phyloP scores from a whole-genome alignment of 2,888 invertebrate species.

The Stenoptilia bipunctidactyla region DNA sequence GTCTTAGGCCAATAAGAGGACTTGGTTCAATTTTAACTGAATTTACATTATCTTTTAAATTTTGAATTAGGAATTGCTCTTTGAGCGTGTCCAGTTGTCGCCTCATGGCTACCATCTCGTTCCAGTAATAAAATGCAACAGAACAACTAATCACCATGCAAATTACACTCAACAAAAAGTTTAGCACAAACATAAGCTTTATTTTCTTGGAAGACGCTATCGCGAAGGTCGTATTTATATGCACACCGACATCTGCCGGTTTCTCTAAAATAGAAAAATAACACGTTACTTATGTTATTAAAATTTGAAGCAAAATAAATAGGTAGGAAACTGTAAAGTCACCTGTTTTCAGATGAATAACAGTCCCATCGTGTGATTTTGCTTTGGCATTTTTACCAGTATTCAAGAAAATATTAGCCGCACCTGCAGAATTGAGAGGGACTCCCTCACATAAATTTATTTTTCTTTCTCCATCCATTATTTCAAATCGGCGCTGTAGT shows the following conservation, averaged over 20 bases:
- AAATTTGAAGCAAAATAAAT: constrained; percentile 3
- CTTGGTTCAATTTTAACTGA: constrained; percentile 33
- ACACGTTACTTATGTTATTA: constrained; percentile 16
- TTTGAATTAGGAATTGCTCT: constrained; percentile 42
- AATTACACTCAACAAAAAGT: constrained; percentile 50
- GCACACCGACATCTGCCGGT: constrained; percentile 54
- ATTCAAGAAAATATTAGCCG: constrained; percentile 58
- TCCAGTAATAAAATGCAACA: constrained; percentile 57
- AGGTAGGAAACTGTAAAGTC: constrained; percentile 17
- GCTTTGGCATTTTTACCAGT: constrained; percentile 47
- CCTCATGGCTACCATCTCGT: constrained; percentile 48
- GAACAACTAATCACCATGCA: constrained; percentile 51
- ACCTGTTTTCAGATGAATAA: constrained; percentile 62
- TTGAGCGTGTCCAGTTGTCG: constrained; percentile 45
- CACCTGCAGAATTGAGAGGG: constrained; percentile 51
- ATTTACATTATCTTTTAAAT: constrained; percentile 15
- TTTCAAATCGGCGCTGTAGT: constrained; percentile 21
- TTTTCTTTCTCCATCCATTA: constrained; percentile 54
- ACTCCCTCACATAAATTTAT: constrained; percentile 51
- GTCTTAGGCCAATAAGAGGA: constrained; percentile 29
- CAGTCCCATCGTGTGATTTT: constrained; percentile 47
- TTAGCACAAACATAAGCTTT: constrained; percentile 51
- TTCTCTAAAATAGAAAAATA: constrained; percentile 40
- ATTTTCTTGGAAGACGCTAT: constrained; percentile 67
- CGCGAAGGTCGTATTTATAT: constrained; percentile 58